Conservation (phyloP, 2,888 invertebrate genomes). For the Drosophila acutilabella region DNA sequence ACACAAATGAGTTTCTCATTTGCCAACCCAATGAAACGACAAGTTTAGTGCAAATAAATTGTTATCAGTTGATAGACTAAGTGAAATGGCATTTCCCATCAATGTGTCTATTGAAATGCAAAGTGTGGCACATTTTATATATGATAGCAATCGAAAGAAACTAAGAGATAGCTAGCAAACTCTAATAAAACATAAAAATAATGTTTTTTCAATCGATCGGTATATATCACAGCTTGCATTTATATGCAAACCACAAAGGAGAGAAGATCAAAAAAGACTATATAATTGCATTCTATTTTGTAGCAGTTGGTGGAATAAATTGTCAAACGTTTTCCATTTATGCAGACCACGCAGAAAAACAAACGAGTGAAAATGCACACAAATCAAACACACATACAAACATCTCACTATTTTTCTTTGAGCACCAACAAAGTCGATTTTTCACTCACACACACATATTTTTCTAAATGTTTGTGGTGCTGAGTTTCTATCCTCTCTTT, state of each 20-base stretch:
- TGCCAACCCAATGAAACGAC: too few relatives aligned
- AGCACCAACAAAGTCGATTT: background rate
- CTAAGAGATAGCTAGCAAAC: background rate
- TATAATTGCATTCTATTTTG: background rate
- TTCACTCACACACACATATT: background rate
- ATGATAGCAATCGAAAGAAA: background rate
- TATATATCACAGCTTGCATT: background rate
- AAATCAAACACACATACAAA: background rate
- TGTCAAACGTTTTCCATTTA: constrained; percentile 3
- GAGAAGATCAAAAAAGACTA: background rate
- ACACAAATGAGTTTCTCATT: too few relatives aligned
- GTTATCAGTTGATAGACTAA: too few relatives aligned
- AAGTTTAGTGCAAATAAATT: too few relatives aligned
- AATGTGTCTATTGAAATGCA: too few relatives aligned
- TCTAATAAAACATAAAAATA: background rate
- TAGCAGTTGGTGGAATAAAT: background rate
- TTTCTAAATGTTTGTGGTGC: background rate
- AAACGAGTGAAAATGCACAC: background rate
- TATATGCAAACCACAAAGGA: background rate
- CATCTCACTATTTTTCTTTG: background rate
- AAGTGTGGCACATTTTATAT: background rate
- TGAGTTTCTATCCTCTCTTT: background rate
- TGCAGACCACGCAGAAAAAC: constrained; percentile 9
- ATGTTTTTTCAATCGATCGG: background rate
- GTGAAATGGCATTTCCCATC: background rate